Base-by-base conservation (phyloP, 2,888 invertebrate species). In the Exephanes ischioxanthus region DNA sequence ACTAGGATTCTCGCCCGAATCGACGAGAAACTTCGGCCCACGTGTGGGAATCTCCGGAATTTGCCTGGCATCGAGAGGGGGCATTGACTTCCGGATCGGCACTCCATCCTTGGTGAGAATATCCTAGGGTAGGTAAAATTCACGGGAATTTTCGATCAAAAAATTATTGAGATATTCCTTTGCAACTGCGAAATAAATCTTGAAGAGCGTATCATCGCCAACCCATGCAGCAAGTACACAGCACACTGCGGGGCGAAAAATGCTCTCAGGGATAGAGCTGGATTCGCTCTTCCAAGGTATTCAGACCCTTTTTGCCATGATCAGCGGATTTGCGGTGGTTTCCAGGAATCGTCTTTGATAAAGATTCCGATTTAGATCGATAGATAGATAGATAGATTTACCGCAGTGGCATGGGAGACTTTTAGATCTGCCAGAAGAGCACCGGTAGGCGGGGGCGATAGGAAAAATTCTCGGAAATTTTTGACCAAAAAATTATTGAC, bases 261-360 rank as follows among this genome's bases (percentile, higher is more conserved):
- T 1, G 11, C 26, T 63, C 5, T n/a, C 37, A 1, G 14, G 2
- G 70, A 51, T 51, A 14, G 19, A 51, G n/a, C 30, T 70, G 11
- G 53, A 11, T 16, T 4, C 11, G 22, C 11, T 53, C 45, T 33
- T 51, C 41, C 37, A 75, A 75, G 63, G 45, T 30, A 61, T 75
- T 26, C 48, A 53, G 33, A 33, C 51, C 51, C 26, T 45, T 67
- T 63, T 48, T 30, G 55, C 72, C 45, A 63, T 72, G 51, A n/a
- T 37, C 30, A 73, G 72, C 70, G 66, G 72, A 80, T 80, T 72
- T 66, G 72, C 80, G 30, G 26, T 16, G 72, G 66, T 67, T 80
- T 73, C 26, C 45, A 55, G 73, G 48, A 67, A 37, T n/a, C 33
- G 19, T 66, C 80, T 73, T 80, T 67, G 73, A 67, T 73, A 67